Evolutionary conservation across 37 sponge, comb jelly and placozoan genomes (phyloP).

Genomic region (Diacarnus erythraeanus): DNA sequence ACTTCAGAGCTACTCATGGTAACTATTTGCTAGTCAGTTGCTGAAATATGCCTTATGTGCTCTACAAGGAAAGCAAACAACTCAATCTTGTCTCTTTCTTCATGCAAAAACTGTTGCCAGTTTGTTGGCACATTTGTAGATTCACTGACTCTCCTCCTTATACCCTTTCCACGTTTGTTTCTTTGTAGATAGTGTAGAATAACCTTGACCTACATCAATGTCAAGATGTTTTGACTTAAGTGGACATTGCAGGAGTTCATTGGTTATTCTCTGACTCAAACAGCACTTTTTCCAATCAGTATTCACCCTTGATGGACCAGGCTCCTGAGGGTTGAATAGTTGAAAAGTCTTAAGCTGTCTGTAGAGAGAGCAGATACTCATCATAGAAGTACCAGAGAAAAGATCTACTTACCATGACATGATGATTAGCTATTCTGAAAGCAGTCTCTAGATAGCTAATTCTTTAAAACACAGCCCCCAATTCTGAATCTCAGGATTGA

Average conservation of each 20-base stretch:
- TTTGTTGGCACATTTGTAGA: neutral
- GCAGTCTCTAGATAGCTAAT: neutral
- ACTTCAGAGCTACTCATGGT: neutral
- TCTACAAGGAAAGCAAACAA: constrained; percentile 1
- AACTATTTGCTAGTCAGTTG: neutral
- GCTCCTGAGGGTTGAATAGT: too few relatives aligned
- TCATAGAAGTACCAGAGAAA: too few relatives aligned
- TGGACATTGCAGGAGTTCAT: too few relatives aligned
- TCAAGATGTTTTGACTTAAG: too few relatives aligned
- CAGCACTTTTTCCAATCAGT: too few relatives aligned
- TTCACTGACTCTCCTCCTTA: neutral
- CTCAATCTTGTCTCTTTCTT: neutral
- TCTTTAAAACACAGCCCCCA: too few relatives aligned
- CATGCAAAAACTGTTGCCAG: neutral
- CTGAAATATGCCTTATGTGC: neutral
- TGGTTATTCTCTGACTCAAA: too few relatives aligned
- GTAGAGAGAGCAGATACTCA: too few relatives aligned
- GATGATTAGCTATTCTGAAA: neutral
- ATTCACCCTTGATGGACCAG: too few relatives aligned
- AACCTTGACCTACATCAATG: neutral
- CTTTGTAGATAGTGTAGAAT: neutral
- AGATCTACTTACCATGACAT: neutral
- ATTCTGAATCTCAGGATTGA: too few relatives aligned
- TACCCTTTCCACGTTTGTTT: neutral
- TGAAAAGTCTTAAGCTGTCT: too few relatives aligned